Base-by-base conservation (phyloP, 1,140 invertebrate genomes). In the Andricus grossulariae region DNA sequence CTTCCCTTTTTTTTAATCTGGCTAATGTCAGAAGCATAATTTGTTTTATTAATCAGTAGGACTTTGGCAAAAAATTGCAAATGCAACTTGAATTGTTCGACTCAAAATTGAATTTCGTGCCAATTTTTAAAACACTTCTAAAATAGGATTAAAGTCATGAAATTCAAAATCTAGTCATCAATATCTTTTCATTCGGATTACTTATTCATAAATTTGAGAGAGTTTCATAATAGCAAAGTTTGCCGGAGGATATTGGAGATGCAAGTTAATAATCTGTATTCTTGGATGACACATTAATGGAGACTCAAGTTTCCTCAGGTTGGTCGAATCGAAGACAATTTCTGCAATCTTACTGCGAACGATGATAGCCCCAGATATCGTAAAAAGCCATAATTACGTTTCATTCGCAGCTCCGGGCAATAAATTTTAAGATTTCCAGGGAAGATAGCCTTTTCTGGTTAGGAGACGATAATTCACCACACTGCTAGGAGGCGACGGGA, bases 301-400 rank as follows among this genome's bases (percentile, higher is more conserved):
- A 12, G 55, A 18, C 1, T 57, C 21, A 57, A 15, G 52, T 55
- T 50, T 13, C 73, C 10, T 32, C 51, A 51, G 19, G 39, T 52
- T 79, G 78, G 49, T 72, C 73, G 60, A 77, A 74, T 79, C 50
- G 8, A 21, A 21, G 18, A 25, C 55, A 57, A 3, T 3, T 21
- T 57, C 55, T 57, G 25, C 55, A 18, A 32, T 39, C 32, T 60
- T 60, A 4, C 16, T 11, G 55, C 49, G 74, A 79, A 71, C 32
- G 74, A 78, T 75, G 73, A 51, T 16, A 60, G 52, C 15, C 49
- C 21, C 57, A 82, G 81, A 85, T 84, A 83, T 78, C 72, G 83
- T 83, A 86, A 89, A 83, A 82, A 85, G 82, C 83, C 84, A 85
- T 88, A 89, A 90, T 90, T 89, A 89, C 87, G 80, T 86, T 87